Base-by-base conservation (phyloP, 2,797 vertebrate species). In the Corythornis leucogaster region DNA sequence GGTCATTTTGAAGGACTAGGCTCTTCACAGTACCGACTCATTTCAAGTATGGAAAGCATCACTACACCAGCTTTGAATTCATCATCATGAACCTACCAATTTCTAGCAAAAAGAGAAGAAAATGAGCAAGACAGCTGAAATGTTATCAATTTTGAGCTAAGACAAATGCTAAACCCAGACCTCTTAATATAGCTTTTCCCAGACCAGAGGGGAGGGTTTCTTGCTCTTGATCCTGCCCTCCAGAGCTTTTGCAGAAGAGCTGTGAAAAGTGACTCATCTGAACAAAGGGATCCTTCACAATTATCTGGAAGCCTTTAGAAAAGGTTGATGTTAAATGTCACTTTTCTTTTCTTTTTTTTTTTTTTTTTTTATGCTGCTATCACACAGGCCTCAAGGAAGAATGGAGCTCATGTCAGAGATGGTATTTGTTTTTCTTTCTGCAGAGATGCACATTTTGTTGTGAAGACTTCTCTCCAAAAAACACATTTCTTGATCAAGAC, bases 241-340 rank as follows among this genome's bases (percentile, higher is more conserved):
- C 33, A 15, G 74, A 90, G 48, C 38, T 93, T 85, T 70, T 76
- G 74, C 70, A 79, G 59, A 87, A 68, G 69, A 89, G 68, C 77
- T 86, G 61, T 81, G 66, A 83, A 14, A 94, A 93, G 58, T 84
- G 87, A 90, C 75, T 91, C 66, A 58, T 85, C 67, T 73, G 62
- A 91, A 95, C 85, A 95, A 96, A 90, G 33, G 78, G 63, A 93
- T 93, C 81, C 75, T 94, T 95, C 87, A 92, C 75, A 82, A 85
- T 90, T 71, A 91, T 87, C 86, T 8, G 12, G 48, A 91, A 61
- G 85, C 78, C 59, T 95, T 95, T 90, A 85, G 50, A 90, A 85
- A 84, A 87, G 71, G 61, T 76, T 92, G 83, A 94, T 96, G 91
- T 90, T 92, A 92, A 96, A 93, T 92, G 88, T 87, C 90, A 95